Evolutionary conservation across 2,888 invertebrate species (phyloP).

Genomic region (Cetonia aurata): DNA sequence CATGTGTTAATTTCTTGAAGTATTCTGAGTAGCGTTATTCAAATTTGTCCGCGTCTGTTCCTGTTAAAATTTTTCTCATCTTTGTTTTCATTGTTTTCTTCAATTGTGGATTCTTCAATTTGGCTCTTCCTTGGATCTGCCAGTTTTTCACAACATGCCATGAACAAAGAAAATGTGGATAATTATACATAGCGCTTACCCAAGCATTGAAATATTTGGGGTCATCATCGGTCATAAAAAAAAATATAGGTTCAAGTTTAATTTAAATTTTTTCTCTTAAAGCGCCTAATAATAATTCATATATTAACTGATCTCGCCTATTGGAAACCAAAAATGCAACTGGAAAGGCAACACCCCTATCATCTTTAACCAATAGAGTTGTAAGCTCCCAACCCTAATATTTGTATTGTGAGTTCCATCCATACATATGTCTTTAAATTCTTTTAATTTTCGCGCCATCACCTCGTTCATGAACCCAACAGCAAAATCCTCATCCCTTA

Average conservation of each 20-base stretch:
- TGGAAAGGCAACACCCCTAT: background rate
- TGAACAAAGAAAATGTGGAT: slow-evolving; percentile 50
- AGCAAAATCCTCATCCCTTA: background rate
- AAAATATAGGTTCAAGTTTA: too few species aligned
- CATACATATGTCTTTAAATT: background rate
- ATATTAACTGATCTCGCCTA: background rate
- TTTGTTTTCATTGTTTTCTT: background rate
- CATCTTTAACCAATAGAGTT: background rate
- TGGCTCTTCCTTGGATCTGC: slow-evolving; percentile 49
- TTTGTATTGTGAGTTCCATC: background rate
- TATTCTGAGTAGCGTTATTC: too few species aligned
- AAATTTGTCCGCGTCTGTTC: too few species aligned
- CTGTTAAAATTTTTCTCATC: background rate
- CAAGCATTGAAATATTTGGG: too few species aligned
- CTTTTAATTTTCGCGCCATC: background rate
- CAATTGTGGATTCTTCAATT: slow-evolving; percentile 42
- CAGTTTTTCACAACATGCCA: too few species aligned
- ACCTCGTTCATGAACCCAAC: background rate
- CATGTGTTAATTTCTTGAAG: too few species aligned
- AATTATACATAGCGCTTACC: slow-evolving; percentile 8
- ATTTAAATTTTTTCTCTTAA: too few species aligned
- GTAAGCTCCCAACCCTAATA: background rate
- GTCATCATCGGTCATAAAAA: too few species aligned
- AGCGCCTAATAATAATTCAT: background rate
- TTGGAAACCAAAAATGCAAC: background rate